Percentiles rank a stretch among this genome's conserved stretches.
Evolutionary conservation across 2,113 vertebrate genomes (phyloP).

Genomic region (Rafetus swinhoei): DNA sequence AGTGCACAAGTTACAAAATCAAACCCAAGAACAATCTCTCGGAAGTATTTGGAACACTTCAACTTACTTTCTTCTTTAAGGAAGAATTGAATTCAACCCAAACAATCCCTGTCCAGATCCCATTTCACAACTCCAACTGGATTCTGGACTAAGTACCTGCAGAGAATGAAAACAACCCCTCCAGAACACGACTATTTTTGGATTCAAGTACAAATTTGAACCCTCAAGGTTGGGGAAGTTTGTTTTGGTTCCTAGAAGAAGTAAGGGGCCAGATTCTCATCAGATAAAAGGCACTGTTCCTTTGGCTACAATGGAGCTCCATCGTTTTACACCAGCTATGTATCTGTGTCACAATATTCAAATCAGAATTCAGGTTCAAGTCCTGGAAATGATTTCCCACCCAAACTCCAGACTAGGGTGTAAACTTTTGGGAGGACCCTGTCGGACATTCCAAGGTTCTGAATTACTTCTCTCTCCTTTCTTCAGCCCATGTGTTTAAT

Average conservation of each 20-base stretch:
- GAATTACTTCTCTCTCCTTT: neutral
- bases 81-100: neutral
- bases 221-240: neutral
- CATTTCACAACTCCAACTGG: fast-evolving
- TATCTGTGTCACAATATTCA: neutral
- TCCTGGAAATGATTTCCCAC: neutral
- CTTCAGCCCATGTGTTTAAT: neutral
- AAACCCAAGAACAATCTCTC: neutral
- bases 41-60: neutral
- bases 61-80: neutral
- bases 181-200: neutral
- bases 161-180: neutral
- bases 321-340: neutral
- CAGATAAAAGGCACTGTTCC: neutral
- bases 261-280: neutral
- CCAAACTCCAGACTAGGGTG: neutral
- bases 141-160: neutral
- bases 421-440: neutral
- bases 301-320: neutral
- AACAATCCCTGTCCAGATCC: neutral
- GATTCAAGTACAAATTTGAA: neutral
- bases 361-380: neutral
- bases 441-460: neutral
- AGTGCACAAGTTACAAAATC: neutral
- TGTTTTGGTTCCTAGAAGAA: neutral